These are phyloP conservation scores for Gavia stellata DNA, from an alignment of 2,113 vertebrate species.

Conservation along the genomic window DNA sequence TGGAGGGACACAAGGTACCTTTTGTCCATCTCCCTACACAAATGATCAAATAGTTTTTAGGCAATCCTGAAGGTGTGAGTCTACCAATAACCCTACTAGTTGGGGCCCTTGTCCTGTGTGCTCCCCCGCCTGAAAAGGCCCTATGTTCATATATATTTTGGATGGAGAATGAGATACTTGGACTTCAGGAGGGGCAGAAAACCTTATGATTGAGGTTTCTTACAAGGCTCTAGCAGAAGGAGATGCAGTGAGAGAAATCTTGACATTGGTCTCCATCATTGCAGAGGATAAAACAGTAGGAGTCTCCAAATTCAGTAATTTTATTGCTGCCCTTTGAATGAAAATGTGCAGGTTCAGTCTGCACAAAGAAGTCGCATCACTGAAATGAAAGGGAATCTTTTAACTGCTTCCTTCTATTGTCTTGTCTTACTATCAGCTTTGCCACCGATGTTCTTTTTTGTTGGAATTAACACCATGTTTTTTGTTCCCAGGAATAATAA, in stretches of 20 bases:
- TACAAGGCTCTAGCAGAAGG: background rate
- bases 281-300: background rate
- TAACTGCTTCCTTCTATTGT: constrained; percentile 67
- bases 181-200: background rate
- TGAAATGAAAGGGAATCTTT: constrained; percentile 54
- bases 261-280: background rate
- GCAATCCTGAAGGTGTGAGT: background rate
- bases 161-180: background rate
- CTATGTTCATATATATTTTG: background rate
- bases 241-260: background rate
- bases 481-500: constrained; percentile 49
- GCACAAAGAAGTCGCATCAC: background rate
- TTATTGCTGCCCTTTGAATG: background rate
- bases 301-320: background rate
- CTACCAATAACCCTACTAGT: background rate
- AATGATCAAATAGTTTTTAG: background rate
- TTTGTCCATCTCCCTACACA: background rate
- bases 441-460: constrained; percentile 34
- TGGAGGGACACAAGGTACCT: background rate
- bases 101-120: background rate
- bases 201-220: background rate
- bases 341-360: background rate
- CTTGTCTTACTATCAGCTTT: constrained; percentile 58
- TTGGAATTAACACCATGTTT: constrained; percentile 6
- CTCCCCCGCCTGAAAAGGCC: background rate